Base-by-base conservation (phyloP, 2,113 vertebrate genomes). In the Puffinus mauretanicus region DNA sequence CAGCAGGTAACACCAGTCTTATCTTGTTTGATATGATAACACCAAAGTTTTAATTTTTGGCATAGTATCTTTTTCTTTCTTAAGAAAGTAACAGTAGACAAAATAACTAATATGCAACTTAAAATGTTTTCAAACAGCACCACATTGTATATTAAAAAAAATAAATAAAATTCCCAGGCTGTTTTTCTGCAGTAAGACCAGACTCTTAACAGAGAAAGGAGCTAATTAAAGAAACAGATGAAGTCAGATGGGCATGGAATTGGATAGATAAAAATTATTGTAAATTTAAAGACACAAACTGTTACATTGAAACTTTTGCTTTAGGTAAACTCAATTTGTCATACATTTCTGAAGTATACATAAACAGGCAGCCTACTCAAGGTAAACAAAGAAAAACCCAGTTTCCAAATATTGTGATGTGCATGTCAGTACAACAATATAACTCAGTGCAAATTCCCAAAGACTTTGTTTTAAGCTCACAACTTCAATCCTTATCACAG, bases 1-100 rank as follows among this genome's bases (percentile, higher is more conserved):
- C 40, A 82, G 44, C 73, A 82, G 66, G 86, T 86, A 96, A 96
- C 61, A 87, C 6, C 58, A 95, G 49, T 46, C 77, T 87, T 89
- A 79, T 64, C 90, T 82, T 36, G 19, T 36, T 24, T 51, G 62
- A 32, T 61, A 82, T 4, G 32, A 75, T 20, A 60, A 46, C 77
- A 54, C 36, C 17, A 7, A 44, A 65, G 36, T 29, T 88, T 58
- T n/a, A 11, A 55, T 22, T 78, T 75, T 71, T 71, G 69, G 36
- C 58, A 69, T 0, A 42, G 21, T 55, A 67, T 13, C 21, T 30
- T 70, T 67, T 78, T 69, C 27, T 81, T 47, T 19, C 55, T 79
- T 61, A 72, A 71, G 36, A 88, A 88, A 77, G 32, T 21, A 92
- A 76, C 26, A 75, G n/a, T 5, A 90, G 88, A 75, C 52, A 82